phyloP scores from a whole-genome alignment of 2,888 invertebrate species.

The Conops quadrifasciatus region DNA sequence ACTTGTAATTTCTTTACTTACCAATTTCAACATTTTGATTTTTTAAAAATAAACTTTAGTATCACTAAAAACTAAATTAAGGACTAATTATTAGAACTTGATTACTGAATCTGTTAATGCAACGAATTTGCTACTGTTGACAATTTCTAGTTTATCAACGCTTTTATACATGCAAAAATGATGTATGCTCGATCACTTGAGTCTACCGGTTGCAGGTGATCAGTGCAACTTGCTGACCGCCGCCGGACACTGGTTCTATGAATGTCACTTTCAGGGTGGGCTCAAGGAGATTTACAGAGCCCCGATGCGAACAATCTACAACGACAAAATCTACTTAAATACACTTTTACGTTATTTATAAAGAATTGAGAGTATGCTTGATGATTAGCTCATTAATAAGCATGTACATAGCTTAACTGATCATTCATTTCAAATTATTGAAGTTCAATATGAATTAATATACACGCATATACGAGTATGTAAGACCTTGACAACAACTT shows the following conservation, averaged over 20 bases:
- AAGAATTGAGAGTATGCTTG: not conserved
- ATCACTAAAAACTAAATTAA: no score
- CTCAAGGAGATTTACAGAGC: conserved; percentile 37
- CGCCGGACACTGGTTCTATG: conserved; percentile 36
- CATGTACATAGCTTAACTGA: not conserved
- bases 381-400: conserved; percentile 17
- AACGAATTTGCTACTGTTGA: conserved; percentile 55
- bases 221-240: conserved; percentile 45
- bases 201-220: no score
- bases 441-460: conserved; percentile 20
- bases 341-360: conserved; percentile 15
- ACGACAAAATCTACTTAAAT: conserved; percentile 37
- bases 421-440: conserved; percentile 16
- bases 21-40: conserved; percentile 63
- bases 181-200: no score
- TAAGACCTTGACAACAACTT: conserved; percentile 21
- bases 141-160: conserved; percentile 41
- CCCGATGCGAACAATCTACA: conserved; percentile 37
- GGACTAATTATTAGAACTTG: conserved; percentile 30
- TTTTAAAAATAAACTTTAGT: no score
- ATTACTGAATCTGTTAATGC: conserved; percentile 43
- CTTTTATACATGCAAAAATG: conserved; percentile 54
- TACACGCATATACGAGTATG: no score
- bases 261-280: conserved; percentile 23
- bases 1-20: conserved; percentile 49